Evolutionary conservation across 2,113 vertebrate genomes (phyloP).

Genomic region (Myiopsitta monachus): DNA sequence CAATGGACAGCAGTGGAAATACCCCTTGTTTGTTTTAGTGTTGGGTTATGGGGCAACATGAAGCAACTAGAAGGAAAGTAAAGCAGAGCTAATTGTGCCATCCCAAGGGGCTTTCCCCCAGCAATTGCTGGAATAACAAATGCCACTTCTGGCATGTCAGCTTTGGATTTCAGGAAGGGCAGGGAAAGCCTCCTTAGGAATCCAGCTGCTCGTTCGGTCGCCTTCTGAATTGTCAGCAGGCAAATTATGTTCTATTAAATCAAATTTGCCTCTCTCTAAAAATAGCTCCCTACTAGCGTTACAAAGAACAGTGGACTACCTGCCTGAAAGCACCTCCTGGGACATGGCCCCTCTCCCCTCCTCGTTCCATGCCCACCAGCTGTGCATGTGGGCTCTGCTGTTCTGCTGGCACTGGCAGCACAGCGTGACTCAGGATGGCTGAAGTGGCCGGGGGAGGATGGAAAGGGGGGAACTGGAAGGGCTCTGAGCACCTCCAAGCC

Average conservation of each 20-base stretch:
- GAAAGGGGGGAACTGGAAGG: not conserved
- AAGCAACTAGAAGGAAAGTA: not conserved
- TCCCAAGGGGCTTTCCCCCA: conserved; percentile 40
- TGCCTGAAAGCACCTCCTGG: not conserved
- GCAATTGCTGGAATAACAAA: conserved; percentile 23
- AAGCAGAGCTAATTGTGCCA: not conserved
- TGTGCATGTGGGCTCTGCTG: fast-evolving
- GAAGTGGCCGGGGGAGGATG: not conserved
- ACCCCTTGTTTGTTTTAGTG: fast-evolving
- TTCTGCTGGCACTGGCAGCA: not conserved
- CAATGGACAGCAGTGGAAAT: fast-evolving
- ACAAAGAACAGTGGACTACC: conserved; percentile 16
- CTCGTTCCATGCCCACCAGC: not conserved
- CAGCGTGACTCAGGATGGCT: fast-evolving
- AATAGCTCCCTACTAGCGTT: conserved; percentile 49
- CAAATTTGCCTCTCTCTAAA: conserved; percentile 60
- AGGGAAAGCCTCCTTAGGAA: conserved; percentile 47
- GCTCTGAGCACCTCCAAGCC: not conserved
- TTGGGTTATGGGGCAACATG: fast-evolving
- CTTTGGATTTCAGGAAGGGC: conserved; percentile 17
- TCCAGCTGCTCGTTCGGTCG: conserved; percentile 44
- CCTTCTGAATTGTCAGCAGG: conserved; percentile 49
- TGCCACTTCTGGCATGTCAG: not conserved
- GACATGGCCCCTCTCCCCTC: not conserved
- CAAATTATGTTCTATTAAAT: conserved; percentile 64